Evolutionary conservation across 2,797 vertebrate species (phyloP), one percentile per base, ranked within the genome.

Genomic region (Typhlichthys subterraneus): DNA sequence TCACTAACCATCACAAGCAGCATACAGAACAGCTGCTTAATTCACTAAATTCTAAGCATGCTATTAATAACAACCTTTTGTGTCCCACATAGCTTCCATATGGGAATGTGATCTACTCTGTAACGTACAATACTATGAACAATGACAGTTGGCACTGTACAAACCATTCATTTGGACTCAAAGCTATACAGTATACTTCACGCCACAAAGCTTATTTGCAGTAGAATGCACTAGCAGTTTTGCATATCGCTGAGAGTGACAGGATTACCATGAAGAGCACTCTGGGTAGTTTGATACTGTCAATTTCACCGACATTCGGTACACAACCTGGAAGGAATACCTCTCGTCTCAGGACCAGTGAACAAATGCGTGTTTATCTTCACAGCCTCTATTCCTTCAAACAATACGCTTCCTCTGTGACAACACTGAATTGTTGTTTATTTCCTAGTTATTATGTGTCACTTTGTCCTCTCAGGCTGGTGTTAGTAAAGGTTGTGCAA

Each of bases 311-410:
- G 45, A 80, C 49, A 57, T 19, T 9, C 17, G 2, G 60, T 12
- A 68, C 70, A 57, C 14, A 50, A 19, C 14, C 51, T 5, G 5
- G 80, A 72, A 73, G 67, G 59, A 15, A 80, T 57, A 57, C 31
- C 19, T 55, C 60, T 70, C 51, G 9, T 63, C 53, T 62, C 61
- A 61, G 63, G 59, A 54, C 6, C 50, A 9, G 53, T 65, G 65
- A 81, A 84, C 67, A 77, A 76, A 23, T 23, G 3, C 2, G 61
- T 76, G 59, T 71, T 77, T 65, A 68, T 46, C 17, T 66, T 52
- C 13, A 13, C n/a, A 8, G 8, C 65, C 54, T 80, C 75, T 81
- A 55, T 70, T 75, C 57, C 65, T 19, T 69, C 56, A 65, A 64
- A 67, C 56, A 52, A 67, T 50, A 53, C 31, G 51, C 38, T 54